phyloP scores from a whole-genome alignment of 2,888 invertebrate species.

The Amphipyra berbera region DNA sequence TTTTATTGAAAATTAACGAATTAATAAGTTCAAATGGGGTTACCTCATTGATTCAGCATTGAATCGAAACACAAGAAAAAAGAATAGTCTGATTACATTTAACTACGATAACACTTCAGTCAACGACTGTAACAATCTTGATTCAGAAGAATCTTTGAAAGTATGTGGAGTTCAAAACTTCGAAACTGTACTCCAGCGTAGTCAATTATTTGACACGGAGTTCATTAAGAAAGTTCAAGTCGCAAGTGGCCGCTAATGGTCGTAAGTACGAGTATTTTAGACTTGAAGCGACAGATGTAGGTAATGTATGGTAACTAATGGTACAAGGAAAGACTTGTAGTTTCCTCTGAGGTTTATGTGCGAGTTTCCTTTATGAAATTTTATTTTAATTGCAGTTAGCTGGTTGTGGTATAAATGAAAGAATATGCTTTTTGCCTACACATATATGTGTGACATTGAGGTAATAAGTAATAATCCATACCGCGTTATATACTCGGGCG shows the following conservation, averaged over 20 bases:
- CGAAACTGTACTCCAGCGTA: slow-evolving; percentile 25
- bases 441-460: no score
- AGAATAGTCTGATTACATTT: background rate
- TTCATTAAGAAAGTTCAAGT: slow-evolving; percentile 64
- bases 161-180: slow-evolving; percentile 35
- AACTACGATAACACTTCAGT: background rate
- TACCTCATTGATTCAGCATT: slow-evolving; percentile 39
- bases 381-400: background rate
- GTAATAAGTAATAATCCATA: no score
- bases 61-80: slow-evolving; percentile 5
- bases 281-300: slow-evolving; percentile 38
- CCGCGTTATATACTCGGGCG: no score
- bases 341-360: slow-evolving; percentile 9
- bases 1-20: no score
- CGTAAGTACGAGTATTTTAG: slow-evolving; percentile 46
- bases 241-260: slow-evolving; percentile 64
- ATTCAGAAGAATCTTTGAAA: slow-evolving; percentile 16
- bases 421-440: background rate
- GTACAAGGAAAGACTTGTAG: slow-evolving; percentile 20
- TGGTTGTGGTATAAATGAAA: background rate
- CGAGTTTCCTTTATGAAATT: background rate
- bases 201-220: slow-evolving; percentile 58
- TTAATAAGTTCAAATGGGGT: slow-evolving; percentile 12
- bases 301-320: slow-evolving; percentile 28
- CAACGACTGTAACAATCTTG: slow-evolving; percentile 5